Conservation (phyloP, 2,113 vertebrate species). For the Delphinus delphis region DNA sequence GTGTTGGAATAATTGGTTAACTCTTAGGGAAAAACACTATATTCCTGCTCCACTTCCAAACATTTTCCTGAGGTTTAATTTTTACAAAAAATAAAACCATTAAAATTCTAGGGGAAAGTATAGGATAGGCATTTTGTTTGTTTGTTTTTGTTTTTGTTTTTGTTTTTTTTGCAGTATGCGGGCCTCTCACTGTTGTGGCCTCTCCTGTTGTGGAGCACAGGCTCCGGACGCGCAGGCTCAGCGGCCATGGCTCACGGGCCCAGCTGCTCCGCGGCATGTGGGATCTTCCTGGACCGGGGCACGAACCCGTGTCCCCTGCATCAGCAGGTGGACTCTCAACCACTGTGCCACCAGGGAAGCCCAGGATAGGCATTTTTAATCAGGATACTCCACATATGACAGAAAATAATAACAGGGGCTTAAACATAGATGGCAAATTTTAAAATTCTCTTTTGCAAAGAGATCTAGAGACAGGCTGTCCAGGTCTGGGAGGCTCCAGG, state of each 20-base stretch:
- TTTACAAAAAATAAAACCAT: constrained; percentile 17
- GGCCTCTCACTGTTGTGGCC: too few species aligned
- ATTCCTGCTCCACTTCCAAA: background rate
- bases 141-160: too few species aligned
- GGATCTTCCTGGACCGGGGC: too few species aligned
- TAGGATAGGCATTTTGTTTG: background rate
- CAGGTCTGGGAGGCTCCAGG: background rate
- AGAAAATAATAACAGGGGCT: background rate
- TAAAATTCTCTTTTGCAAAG: background rate
- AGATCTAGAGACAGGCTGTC: background rate
- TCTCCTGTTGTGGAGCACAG: too few species aligned
- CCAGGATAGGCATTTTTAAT: background rate
- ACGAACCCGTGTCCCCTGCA: too few species aligned
- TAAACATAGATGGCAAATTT: background rate
- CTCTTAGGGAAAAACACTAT: background rate
- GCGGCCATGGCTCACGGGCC: too few species aligned
- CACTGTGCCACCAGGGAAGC: too few species aligned
- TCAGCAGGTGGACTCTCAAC: too few species aligned
- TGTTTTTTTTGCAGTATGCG: too few species aligned
- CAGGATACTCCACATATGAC: background rate
- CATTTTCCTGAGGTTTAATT: constrained; percentile 18
- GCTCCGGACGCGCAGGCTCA: too few species aligned
- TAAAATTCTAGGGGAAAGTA: constrained; percentile 30
- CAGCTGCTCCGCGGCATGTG: too few species aligned
- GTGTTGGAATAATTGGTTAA: background rate